These are phyloP conservation scores for Apodemus speciosus DNA, from an alignment of 2,113 vertebrate species.

Conservation along the genomic window DNA sequence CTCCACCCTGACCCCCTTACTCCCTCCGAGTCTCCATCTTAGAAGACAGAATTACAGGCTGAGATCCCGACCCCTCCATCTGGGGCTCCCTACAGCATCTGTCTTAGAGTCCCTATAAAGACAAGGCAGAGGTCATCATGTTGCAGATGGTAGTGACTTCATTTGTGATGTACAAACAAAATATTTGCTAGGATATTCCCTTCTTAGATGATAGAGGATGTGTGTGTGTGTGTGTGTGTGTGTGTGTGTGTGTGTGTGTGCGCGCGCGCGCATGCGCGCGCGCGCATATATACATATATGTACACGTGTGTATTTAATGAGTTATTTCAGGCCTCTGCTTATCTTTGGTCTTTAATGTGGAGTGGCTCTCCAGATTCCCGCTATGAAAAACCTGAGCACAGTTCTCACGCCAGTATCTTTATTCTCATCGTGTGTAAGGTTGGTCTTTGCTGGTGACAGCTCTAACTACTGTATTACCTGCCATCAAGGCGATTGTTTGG, in stretches of 20 bases:
- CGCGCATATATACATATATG: no score
- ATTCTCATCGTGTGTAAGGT: neutral
- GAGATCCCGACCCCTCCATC: neutral
- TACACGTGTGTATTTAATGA: no score
- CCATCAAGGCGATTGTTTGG: neutral
- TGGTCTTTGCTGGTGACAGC: neutral
- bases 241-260: neutral
- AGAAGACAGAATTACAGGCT: neutral
- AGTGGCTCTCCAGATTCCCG: neutral
- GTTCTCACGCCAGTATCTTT: neutral
- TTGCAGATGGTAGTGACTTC: neutral
- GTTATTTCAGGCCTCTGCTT: neutral
- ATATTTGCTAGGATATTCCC: neutral
- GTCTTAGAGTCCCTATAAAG: neutral
- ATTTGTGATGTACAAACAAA: neutral
- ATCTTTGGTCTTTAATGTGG: neutral
- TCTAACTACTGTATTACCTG: neutral
- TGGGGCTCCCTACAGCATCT: neutral
- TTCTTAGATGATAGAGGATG: neutral
- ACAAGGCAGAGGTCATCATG: neutral
- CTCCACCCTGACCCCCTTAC: neutral
- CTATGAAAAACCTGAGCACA: neutral
- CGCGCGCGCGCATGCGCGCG: no score
- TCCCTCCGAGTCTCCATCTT: neutral
- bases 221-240: neutral